Evolutionary conservation across 1,140 invertebrate genomes (phyloP).

Genomic region (Brachionus koreanus): DNA sequence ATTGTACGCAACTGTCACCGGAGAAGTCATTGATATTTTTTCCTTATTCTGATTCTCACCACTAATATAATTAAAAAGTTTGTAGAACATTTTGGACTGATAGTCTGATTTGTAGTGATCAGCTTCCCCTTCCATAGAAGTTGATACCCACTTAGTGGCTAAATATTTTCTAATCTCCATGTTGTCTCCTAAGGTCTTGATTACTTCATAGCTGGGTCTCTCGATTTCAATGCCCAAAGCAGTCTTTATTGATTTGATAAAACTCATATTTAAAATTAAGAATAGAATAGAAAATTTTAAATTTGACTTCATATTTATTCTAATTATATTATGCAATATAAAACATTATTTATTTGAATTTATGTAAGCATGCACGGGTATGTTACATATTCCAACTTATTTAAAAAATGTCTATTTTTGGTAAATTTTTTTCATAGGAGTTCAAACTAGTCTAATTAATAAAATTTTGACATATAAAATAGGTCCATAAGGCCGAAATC

Average conservation of each 20-base stretch:
- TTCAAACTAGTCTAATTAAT: not conserved
- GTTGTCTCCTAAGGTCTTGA: not conserved
- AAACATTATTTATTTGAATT: conserved; percentile 5
- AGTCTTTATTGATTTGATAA: conserved; percentile 10
- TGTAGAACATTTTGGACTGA: conserved; percentile 47
- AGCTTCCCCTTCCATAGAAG: conserved; percentile 47
- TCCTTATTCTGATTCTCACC: conserved; percentile 48
- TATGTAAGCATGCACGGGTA: not conserved
- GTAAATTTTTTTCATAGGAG: not conserved
- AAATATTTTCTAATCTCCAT: conserved; percentile 51
- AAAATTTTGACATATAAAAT: too few species aligned
- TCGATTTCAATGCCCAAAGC: conserved; percentile 12
- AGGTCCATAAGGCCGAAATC: too few species aligned
- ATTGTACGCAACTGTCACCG: not conserved
- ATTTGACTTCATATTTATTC: not conserved
- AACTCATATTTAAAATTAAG: not conserved
- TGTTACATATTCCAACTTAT: not conserved
- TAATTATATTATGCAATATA: not conserved
- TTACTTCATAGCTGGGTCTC: conserved; percentile 4
- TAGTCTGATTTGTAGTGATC: conserved; percentile 39
- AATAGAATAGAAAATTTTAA: not conserved
- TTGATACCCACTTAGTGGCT: conserved; percentile 51
- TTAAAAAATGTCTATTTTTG: not conserved
- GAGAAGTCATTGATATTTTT: conserved; percentile 42
- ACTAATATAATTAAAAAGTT: conserved; percentile 50